Base-by-base conservation (phyloP, 2,888 invertebrate species). In the Hypsopygia costalis region DNA sequence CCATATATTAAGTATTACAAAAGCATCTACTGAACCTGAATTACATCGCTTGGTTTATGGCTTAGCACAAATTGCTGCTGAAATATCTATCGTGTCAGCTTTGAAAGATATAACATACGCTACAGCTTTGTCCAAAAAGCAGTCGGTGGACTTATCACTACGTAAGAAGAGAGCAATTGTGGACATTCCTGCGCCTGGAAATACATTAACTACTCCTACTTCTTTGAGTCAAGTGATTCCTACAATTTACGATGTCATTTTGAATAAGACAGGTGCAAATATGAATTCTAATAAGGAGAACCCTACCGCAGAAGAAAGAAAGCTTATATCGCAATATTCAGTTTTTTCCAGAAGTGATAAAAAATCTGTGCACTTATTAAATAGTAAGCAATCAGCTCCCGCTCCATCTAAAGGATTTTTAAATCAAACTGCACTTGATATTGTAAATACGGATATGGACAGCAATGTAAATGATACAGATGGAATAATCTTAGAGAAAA, bases 51-150 rank as follows among this genome's bases (percentile, higher is more conserved):
- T 88, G 27, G 86, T 88, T 4, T 88, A 86, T 48, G 88, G 88
- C 4, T 60, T 88, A 50, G 77, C 81, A n/a, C 87, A 86, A 70
- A 85, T 88, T 46, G 79, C 88, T 31, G 85, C 88, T 31, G 88
- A 88, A 60, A 71, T 85, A 6, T 85, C 88, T 0, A 87, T 88
- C 44, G 77, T 88, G 1, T 79, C 88, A 12, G 86, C 87, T 11
- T 59, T 88, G 40, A 87, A 86, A 59, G 88, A 88, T 48, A 81
- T 77, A 4, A 88, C 87, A 5, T 88, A 86, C 46, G 70, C 87
- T 7, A 57, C 74, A 33, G 76, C 83, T 1, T 53, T 88, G 31
- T 86, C 86, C 21, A 88, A 82, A 48, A 87, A 82, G 46, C 87
- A 87, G 52, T 83, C 85, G 1, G 70, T 85, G 28, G 88, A 88